phyloP scores from a whole-genome alignment of 1,140 invertebrate species.

The Pectinophora gossypiella region DNA sequence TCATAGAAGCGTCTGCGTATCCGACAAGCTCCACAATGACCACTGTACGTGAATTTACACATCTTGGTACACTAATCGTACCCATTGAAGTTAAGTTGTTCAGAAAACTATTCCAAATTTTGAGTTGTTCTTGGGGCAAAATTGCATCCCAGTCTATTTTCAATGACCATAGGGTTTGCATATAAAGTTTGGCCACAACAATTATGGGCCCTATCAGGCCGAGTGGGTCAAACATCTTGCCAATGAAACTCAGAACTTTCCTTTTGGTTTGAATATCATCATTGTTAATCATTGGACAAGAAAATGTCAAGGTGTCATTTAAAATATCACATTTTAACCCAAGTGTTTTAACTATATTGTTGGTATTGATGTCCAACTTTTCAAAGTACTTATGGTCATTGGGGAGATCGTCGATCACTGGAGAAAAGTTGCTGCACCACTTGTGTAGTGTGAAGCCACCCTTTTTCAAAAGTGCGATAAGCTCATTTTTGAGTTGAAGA shows the following conservation, averaged over 20 bases:
- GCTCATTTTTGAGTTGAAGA: conserved; percentile 9
- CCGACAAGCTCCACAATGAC: too few species aligned
- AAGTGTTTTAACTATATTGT: conserved; percentile 7
- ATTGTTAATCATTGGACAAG: background rate
- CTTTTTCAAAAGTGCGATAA: conserved; percentile 10
- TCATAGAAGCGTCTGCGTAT: too few species aligned
- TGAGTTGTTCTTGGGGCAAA: background rate
- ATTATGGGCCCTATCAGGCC: conserved; percentile 10
- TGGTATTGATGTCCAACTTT: background rate
- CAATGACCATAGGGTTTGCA: conserved; percentile 9
- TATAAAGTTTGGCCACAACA: too few species aligned
- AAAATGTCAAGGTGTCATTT: background rate
- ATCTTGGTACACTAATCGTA: too few species aligned
- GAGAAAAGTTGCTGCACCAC: conserved; percentile 9
- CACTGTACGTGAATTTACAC: too few species aligned
- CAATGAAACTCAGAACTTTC: conserved; percentile 5
- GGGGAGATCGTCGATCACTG: conserved; percentile 4
- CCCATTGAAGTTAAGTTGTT: too few species aligned
- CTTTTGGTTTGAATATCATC: too few species aligned
- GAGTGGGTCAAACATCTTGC: conserved; percentile 9
- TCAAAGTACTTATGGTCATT: conserved; percentile 3
- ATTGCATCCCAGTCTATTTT: conserved; percentile 5
- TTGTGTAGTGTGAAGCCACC: conserved; percentile 20
- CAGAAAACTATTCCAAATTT: conserved; percentile 4
- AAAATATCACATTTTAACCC: conserved; percentile 3